Evolutionary conservation across 2,797 vertebrate genomes (phyloP), one percentile per base, ranked within the genome.

Genomic region (Leptatherina wallacei): DNA sequence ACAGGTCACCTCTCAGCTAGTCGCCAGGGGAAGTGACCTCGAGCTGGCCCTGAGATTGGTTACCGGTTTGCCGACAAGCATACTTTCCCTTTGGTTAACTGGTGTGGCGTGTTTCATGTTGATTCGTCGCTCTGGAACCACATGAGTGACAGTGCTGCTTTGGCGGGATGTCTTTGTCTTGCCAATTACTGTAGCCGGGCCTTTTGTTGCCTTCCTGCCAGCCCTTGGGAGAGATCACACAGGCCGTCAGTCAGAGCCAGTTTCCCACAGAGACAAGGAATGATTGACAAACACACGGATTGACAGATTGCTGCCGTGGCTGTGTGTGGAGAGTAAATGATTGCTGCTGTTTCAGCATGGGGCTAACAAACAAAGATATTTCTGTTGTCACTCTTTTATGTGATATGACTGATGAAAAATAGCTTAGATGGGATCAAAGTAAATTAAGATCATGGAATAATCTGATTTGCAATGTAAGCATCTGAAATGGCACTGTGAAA

Each of bases 171-270:
- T 88, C 89, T 92, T 93, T 90, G 89, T 92, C 89, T 89, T 86
- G 83, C 81, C 91, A 92, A 93, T 92, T 91, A 90, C 90, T 82
- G 87, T 78, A 88, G 82, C 87, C 20, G 20, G 88, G 85, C 80
- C 87, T 85, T 87, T 89, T 92, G 91, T 91, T 87, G 82, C 75
- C 85, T 80, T 80, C 69, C 87, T 83, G 84, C 86, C 82, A 77
- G 88, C 86, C 87, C 87, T 84, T 88, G 69, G 81, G 88, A 90
- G 90, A 92, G 92, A 93, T 92, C 92, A 92, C 89, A 93, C 88
- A 58, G 85, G 84, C 88, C 89, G 92, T 90, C 93, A 93, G 82
- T 93, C 92, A 92, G 58, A 80, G 77, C 58, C 44, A 55, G 74
- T 82, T 80, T 78, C 91, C 90, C 78, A 63, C 88, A n/a, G 88